Base-by-base conservation (phyloP, 2,888 invertebrate species). In the Cephus pulcher region DNA sequence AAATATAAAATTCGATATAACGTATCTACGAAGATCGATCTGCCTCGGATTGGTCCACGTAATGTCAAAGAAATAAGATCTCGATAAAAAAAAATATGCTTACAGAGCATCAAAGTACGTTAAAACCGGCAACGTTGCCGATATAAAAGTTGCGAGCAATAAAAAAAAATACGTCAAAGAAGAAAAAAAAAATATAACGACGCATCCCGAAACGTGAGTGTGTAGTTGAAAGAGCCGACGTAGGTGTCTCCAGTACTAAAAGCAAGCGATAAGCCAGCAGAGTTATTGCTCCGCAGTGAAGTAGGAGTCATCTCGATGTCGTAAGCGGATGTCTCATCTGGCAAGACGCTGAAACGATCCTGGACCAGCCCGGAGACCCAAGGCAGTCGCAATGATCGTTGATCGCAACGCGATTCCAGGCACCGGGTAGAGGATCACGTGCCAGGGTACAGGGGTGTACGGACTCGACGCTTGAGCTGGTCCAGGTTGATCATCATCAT, bases 221-320 rank as follows among this genome's bases (percentile, higher is more conserved):
- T 40, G 23, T 40, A 40, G 15, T 23, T 23, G 23, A 23, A 56
- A 81, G 81, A 79, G 77, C 76, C 76, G 77, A 56, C 15, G 56
- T 9, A 23, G 9, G 77, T 78, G 77, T 76, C 73, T 75, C 77
- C 76, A 75, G 70, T 75, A 75, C 79, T 83, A 80, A 82, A 81
- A 82, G 77, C 73, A 12, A 77, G 78, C 80, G 79, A 83, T 84
- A 86, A 82, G 79, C 77, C 73, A 40, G 71, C 34, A 75, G 74
- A 81, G 82, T 82, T 83, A 80, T 79, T 80, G 79, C 69, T 75
- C 70, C 79, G n/a, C 34, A 76, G 73, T 78, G 69, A 75, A 37
- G 56, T n/a, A 71, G 75, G 76, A 56, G 56, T 56, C 23, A 56
- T 23, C 56, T 56, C 1, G 23, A 56, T 56, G 56, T 56, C 56